phyloP scores from a whole-genome alignment of 1,140 invertebrate genomes.

The Mya arenaria region DNA sequence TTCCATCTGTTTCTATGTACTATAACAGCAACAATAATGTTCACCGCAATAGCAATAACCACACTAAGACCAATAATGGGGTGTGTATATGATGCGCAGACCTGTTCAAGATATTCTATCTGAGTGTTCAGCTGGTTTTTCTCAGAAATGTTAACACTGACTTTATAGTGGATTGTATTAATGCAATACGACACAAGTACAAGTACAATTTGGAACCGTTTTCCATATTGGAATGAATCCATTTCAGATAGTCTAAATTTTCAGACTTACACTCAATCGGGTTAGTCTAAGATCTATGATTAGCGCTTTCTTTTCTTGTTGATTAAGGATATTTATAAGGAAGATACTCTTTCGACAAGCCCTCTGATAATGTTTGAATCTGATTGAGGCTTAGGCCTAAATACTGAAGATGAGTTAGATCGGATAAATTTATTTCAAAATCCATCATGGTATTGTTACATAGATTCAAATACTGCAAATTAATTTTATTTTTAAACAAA shows the following conservation, averaged over 20 bases:
- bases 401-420: background rate
- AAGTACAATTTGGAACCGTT: background rate
- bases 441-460: background rate
- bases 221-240: background rate
- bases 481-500: conserved; percentile 3
- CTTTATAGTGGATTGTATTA: background rate
- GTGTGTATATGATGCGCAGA: conserved; percentile 2
- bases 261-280: conserved; percentile 1
- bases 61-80: background rate
- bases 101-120: background rate
- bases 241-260: conserved; percentile 6
- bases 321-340: background rate
- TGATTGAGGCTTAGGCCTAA: conserved; percentile 5
- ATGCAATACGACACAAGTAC: background rate
- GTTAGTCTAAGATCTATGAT: conserved; percentile 17
- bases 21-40: conserved; percentile 2
- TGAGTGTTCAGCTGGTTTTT: background rate
- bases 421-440: conserved; percentile 4
- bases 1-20: conserved; percentile 21
- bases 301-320: background rate
- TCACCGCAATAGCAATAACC: background rate
- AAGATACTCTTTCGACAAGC: background rate
- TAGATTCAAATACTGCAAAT: conserved; percentile 2
- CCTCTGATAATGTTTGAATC: background rate
- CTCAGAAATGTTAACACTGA: background rate